These are phyloP conservation scores for Trachelus stipa DNA, from an alignment of 2,888 invertebrate species.

Conservation along the genomic window DNA sequence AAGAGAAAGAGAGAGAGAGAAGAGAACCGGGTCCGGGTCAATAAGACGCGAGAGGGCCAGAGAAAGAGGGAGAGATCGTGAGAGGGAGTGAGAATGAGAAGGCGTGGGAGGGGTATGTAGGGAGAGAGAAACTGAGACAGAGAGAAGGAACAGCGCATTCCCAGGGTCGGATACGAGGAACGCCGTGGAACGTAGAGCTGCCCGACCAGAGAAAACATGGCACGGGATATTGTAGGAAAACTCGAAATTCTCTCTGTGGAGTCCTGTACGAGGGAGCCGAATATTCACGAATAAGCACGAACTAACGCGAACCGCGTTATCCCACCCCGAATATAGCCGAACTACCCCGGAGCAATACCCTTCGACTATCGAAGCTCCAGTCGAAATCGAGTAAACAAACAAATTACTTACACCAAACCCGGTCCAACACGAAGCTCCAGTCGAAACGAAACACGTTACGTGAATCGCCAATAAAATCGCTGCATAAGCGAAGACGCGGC, in stretches of 20 bases:
- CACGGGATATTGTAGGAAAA: neutral
- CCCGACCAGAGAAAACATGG: neutral
- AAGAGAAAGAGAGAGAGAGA: slow-evolving; percentile 53
- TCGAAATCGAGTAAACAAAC: neutral
- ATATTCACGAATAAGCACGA: neutral
- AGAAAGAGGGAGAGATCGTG: neutral
- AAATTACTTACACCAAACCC: neutral
- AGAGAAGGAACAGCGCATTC: slow-evolving; percentile 59
- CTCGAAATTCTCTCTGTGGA: neutral
- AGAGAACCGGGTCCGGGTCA: slow-evolving; percentile 66
- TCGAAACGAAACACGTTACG: neutral
- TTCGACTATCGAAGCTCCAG: neutral
- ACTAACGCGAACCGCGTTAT: neutral
- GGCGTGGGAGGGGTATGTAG: slow-evolving; percentile 1
- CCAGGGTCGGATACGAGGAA: slow-evolving; percentile 52
- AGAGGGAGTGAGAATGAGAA: neutral
- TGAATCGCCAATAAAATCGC: neutral
- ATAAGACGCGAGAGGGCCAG: slow-evolving; percentile 57
- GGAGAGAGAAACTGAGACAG: slow-evolving; percentile 40
- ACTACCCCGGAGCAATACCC: neutral
- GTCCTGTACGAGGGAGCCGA: neutral
- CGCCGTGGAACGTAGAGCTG: neutral
- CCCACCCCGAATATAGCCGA: neutral
- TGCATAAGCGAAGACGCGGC: neutral
- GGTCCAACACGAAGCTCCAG: neutral